Conservation (phyloP, 2,113 vertebrate species). For the Noctilio leporinus region DNA sequence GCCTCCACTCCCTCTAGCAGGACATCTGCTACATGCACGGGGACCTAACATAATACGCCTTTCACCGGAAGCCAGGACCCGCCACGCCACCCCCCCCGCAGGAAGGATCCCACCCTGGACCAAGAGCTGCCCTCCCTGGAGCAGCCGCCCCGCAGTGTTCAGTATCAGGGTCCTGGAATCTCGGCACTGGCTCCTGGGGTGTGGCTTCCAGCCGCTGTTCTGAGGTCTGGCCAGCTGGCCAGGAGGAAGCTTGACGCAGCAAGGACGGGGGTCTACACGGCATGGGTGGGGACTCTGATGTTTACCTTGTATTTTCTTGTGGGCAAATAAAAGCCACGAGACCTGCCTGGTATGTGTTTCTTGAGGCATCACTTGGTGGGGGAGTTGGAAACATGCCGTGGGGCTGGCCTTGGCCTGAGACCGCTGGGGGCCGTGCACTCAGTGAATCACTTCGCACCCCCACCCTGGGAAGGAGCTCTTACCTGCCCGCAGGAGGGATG, state of each 20-base stretch:
- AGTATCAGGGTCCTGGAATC: background rate
- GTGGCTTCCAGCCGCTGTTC: background rate
- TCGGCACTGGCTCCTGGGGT: background rate
- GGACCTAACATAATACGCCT: background rate
- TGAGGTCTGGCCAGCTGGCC: background rate
- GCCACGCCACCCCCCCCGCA: background rate
- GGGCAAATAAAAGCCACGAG: constrained; percentile 53
- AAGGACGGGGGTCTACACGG: background rate
- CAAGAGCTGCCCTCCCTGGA: background rate
- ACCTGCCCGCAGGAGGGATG: background rate
- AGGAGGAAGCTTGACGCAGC: background rate
- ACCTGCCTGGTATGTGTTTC: background rate
- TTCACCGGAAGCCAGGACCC: background rate
- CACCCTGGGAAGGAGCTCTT: fast-evolving
- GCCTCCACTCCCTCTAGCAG: background rate
- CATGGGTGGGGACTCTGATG: background rate
- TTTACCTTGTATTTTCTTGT: background rate
- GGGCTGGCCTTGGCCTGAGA: background rate
- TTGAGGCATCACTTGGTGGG: background rate
- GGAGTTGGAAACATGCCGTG: fast-evolving
- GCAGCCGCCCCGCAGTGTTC: fast-evolving
- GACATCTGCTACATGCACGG: fast-evolving
- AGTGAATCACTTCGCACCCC: background rate
- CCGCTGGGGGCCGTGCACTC: background rate
- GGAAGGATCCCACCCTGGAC: background rate